These are phyloP conservation scores for Druon quercuslanigerum DNA, from an alignment of 1,140 invertebrate species.

Conservation along the genomic window DNA sequence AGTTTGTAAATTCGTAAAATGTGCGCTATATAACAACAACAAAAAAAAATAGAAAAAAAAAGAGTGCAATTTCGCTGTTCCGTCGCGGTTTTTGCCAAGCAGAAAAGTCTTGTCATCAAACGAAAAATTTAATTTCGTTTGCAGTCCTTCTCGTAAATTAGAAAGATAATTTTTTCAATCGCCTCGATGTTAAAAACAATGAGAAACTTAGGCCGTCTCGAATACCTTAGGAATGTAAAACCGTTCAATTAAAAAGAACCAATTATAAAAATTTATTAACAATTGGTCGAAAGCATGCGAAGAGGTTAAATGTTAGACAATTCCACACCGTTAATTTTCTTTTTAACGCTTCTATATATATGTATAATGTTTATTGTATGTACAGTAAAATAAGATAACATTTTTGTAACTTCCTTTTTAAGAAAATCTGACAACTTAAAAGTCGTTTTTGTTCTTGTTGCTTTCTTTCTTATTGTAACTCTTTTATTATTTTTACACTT, in stretches of 20 bases:
- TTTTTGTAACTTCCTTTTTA: slow-evolving; percentile 35
- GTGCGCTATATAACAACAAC: too few relatives aligned
- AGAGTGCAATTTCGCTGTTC: neutral
- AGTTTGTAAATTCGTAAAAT: too few relatives aligned
- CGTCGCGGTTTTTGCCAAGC: neutral
- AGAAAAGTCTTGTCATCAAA: neutral
- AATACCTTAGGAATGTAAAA: slow-evolving; percentile 21
- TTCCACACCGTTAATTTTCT: slow-evolving; percentile 54
- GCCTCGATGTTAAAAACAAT: neutral
- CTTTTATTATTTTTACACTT: too few relatives aligned
- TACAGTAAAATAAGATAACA: slow-evolving; percentile 57
- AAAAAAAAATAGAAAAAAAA: too few relatives aligned
- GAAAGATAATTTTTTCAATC: neutral
- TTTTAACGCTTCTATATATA: slow-evolving; percentile 48
- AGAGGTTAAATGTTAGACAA: slow-evolving; percentile 39
- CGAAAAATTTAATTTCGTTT: too few relatives aligned
- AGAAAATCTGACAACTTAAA: slow-evolving; percentile 37
- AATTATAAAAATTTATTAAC: slow-evolving; percentile 50
- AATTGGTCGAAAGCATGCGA: slow-evolving; percentile 37
- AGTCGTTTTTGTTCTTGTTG: too few relatives aligned
- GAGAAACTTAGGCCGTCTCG: neutral
- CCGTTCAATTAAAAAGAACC: slow-evolving; percentile 14
- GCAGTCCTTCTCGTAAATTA: neutral
- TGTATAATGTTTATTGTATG: slow-evolving; percentile 51
- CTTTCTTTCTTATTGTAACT: too few relatives aligned